phyloP scores from a whole-genome alignment of 2,113 vertebrate genomes.

The Tamias sibiricus region DNA sequence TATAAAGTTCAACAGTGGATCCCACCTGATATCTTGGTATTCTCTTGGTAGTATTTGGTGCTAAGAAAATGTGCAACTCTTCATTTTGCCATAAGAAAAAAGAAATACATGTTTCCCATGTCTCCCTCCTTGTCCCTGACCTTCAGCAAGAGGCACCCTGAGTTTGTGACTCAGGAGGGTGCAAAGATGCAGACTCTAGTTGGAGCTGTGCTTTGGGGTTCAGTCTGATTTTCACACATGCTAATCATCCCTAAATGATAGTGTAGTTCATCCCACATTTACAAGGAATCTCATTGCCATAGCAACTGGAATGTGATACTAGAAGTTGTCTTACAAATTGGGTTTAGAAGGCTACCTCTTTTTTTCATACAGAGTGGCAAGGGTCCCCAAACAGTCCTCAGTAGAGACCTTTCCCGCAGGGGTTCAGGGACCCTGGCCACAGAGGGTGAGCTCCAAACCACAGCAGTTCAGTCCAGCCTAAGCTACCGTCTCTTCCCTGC shows the following conservation, averaged over 20 bases:
- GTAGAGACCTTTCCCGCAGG: fast-evolving
- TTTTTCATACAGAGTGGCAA: background rate
- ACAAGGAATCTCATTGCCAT: constrained; percentile 22
- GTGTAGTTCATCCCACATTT: background rate
- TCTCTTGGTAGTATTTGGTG: background rate
- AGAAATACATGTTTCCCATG: background rate
- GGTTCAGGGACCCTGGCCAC: background rate
- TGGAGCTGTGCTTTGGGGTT: background rate
- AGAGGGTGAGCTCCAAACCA: background rate
- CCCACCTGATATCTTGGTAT: background rate
- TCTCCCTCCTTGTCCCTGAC: background rate
- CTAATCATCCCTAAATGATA: constrained; percentile 52
- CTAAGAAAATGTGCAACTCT: background rate
- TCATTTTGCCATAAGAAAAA: background rate
- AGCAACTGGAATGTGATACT: constrained; percentile 13
- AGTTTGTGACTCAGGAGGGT: background rate
- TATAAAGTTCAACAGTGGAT: background rate
- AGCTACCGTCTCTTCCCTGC: fast-evolving
- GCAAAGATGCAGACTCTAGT: background rate
- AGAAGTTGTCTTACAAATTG: background rate
- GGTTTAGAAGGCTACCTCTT: background rate
- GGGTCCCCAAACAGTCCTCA: fast-evolving
- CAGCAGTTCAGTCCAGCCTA: fast-evolving
- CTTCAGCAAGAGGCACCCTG: background rate
- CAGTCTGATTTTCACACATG: background rate